phyloP scores from a whole-genome alignment of 1,140 invertebrate species.

The Mizuhopecten yessoensis region DNA sequence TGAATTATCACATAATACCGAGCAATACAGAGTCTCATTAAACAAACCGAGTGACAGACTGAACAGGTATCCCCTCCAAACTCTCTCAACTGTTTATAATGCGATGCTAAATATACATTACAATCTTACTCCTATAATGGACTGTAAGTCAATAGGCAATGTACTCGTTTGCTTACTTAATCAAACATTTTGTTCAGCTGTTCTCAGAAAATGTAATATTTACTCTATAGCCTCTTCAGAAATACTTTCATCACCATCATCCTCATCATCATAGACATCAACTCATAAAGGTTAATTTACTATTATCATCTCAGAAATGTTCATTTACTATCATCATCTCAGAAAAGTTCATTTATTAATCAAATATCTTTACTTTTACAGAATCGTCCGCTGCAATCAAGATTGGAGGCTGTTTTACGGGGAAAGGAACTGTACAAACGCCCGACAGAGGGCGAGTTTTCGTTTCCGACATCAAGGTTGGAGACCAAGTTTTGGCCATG shows the following conservation, averaged over 20 bases:
- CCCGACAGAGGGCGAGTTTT: constrained; percentile 82
- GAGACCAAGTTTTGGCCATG: constrained; percentile 92
- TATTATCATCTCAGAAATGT: background rate
- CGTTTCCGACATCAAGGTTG: constrained; percentile 88
- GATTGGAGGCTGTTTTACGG: constrained; percentile 92
- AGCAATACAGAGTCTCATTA: background rate
- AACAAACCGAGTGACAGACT: constrained; percentile 18
- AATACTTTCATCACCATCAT: too few species aligned
- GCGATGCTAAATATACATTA: background rate
- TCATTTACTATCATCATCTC: background rate
- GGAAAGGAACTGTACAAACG: constrained; percentile 86
- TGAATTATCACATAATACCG: constrained; percentile 9
- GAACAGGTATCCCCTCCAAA: background rate
- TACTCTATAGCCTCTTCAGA: too few species aligned
- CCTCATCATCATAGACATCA: too few species aligned
- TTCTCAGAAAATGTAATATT: too few species aligned
- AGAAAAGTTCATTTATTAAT: background rate
- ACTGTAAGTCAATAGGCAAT: too few species aligned
- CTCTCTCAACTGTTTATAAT: background rate
- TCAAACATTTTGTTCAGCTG: too few species aligned
- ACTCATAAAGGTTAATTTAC: too few species aligned
- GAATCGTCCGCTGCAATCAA: constrained; percentile 95
- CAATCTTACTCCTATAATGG: background rate
- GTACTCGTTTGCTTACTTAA: too few species aligned
- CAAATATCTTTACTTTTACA: constrained; percentile 85